Conservation (phyloP, 2,888 invertebrate genomes). For the Protula sp. region DNA sequence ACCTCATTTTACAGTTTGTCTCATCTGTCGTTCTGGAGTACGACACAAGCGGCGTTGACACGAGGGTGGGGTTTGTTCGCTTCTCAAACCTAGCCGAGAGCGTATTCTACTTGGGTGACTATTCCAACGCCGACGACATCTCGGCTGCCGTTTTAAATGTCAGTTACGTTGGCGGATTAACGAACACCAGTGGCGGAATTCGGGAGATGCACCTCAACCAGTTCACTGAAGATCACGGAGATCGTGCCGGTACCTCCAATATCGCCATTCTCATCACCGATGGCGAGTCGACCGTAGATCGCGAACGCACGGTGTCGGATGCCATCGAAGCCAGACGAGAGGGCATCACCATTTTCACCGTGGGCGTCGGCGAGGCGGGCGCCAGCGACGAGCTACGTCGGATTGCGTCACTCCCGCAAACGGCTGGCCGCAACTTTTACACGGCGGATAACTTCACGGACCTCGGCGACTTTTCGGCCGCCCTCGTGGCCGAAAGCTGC, state of each 20-base stretch:
- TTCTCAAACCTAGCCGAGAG: neutral
- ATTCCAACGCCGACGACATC: neutral
- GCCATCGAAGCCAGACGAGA: neutral
- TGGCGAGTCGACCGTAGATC: neutral
- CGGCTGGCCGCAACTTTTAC: neutral
- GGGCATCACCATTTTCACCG: neutral
- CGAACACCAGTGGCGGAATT: slow-evolving; percentile 10
- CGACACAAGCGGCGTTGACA: neutral
- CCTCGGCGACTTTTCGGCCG: too few relatives aligned
- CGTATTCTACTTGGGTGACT: neutral
- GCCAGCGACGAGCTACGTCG: neutral
- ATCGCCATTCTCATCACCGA: neutral
- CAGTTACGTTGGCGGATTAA: slow-evolving; percentile 6
- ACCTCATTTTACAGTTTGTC: neutral
- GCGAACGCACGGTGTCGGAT: neutral
- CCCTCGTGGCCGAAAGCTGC: too few relatives aligned
- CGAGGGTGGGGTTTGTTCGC: neutral
- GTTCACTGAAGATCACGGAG: slow-evolving; percentile 1
- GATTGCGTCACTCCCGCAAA: neutral
- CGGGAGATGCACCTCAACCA: slow-evolving; percentile 3
- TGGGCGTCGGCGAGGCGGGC: neutral
- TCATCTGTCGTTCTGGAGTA: neutral
- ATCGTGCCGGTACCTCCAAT: neutral
- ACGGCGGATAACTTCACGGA: too few relatives aligned
- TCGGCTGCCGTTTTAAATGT: neutral